Conservation (phyloP, 2,797 vertebrate genomes). For the Thalassophryne amazonica region DNA sequence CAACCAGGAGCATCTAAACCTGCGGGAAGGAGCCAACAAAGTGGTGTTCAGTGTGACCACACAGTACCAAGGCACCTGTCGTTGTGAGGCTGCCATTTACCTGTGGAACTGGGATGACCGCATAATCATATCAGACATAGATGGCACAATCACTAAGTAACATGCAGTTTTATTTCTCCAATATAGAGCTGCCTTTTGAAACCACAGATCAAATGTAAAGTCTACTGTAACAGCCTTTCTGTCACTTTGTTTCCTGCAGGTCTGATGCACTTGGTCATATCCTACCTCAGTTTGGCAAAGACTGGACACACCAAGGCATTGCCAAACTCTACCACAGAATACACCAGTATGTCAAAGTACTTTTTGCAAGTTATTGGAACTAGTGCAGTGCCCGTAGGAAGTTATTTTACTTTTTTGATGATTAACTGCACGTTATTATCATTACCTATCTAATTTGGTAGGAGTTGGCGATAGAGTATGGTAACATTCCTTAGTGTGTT, state of each 20-base stretch:
- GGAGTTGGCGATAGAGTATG: no score
- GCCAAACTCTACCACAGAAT: constrained; percentile 95
- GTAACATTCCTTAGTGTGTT: no score
- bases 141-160: constrained; percentile 97
- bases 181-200: no score
- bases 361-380: not conserved
- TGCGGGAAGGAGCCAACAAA: constrained; percentile 88
- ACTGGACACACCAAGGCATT: constrained; percentile 95
- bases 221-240: not conserved
- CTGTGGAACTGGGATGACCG: constrained; percentile 94
- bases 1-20: constrained; percentile 82
- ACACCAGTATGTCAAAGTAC: constrained; percentile 82
- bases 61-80: constrained; percentile 94
- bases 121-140: constrained; percentile 94
- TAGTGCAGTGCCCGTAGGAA: no score
- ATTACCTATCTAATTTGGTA: no score
- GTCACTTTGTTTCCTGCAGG: constrained; percentile 63
- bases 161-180: not conserved
- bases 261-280: constrained; percentile 95
- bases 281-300: constrained; percentile 92
- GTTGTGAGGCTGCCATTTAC: constrained; percentile 92
- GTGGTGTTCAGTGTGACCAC: constrained; percentile 95
- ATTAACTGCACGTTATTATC: no score
- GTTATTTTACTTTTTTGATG: no score
- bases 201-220: no score